Evolutionary conservation across 2,797 vertebrate species (phyloP).

Genomic region (Huso huso): DNA sequence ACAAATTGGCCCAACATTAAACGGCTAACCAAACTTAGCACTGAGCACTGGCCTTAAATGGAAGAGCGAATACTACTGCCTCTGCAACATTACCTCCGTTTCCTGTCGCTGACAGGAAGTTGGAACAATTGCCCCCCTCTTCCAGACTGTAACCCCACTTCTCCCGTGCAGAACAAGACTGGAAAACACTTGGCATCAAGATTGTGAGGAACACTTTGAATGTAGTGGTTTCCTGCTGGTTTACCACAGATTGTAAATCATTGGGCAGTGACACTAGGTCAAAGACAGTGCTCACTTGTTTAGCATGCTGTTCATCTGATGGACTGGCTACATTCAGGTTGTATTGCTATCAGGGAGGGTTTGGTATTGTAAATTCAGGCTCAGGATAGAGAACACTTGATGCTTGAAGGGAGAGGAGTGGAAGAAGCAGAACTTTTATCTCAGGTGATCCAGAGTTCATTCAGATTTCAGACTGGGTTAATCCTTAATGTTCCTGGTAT

Average conservation of each 20-base stretch:
- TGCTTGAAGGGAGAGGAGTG: too few species aligned
- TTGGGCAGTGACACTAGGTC: slow-evolving; percentile 21
- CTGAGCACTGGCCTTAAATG: slow-evolving; percentile 23
- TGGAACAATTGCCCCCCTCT: slow-evolving; percentile 49
- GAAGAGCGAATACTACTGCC: slow-evolving; percentile 52
- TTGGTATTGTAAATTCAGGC: not conserved
- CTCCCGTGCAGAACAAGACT: slow-evolving; percentile 35
- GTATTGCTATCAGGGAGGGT: not conserved
- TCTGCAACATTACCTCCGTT: slow-evolving; percentile 49
- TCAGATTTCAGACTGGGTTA: too few species aligned
- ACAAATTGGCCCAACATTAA: slow-evolving; percentile 21
- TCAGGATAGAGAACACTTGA: not conserved
- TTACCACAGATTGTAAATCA: slow-evolving; percentile 37
- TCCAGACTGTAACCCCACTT: slow-evolving; percentile 41
- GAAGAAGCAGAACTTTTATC: too few species aligned
- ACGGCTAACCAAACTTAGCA: slow-evolving; percentile 28
- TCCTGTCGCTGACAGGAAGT: slow-evolving; percentile 48
- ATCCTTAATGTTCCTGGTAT: too few species aligned
- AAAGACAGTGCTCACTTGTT: slow-evolving; percentile 30
- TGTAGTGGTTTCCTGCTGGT: not conserved
- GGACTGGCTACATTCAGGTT: slow-evolving; percentile 17
- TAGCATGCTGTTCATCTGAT: slow-evolving; percentile 35
- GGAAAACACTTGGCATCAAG: too few species aligned
- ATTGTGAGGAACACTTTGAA: too few species aligned
- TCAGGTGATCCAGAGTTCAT: too few species aligned